phyloP scores from a whole-genome alignment of 2,888 invertebrate species.

The Psococerastis gibbosa region DNA sequence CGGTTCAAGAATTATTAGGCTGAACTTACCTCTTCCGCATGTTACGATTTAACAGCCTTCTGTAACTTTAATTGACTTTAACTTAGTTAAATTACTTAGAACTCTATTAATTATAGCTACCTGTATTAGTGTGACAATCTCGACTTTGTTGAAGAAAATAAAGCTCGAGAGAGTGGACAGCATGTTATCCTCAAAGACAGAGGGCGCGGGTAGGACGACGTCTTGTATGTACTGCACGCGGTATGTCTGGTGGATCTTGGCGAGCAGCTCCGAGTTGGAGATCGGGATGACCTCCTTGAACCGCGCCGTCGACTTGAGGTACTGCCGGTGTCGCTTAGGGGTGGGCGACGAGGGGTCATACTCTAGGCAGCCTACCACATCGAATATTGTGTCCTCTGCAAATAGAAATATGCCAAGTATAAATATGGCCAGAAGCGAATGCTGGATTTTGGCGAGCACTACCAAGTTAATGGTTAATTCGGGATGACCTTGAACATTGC shows the following conservation, averaged over 20 bases:
- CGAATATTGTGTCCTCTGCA: conserved; percentile 76
- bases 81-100: too few relatives aligned
- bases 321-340: conserved; percentile 89
- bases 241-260: conserved; percentile 99
- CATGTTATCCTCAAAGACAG: conserved; percentile 98
- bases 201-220: conserved; percentile 95
- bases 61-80: too few relatives aligned
- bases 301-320: conserved; percentile 78
- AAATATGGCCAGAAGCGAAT: conserved; percentile 10
- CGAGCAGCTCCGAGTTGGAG: conserved; percentile 78
- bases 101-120: too few relatives aligned
- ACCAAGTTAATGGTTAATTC: too few relatives aligned
- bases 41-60: too few relatives aligned
- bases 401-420: conserved; percentile 14
- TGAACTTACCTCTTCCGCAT: too few relatives aligned
- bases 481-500: too few relatives aligned
- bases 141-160: conserved; percentile 99
- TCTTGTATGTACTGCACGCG: conserved; percentile 99
- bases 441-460: not conserved
- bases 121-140: conserved; percentile 89
- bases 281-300: conserved; percentile 91
- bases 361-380: conserved; percentile 95
- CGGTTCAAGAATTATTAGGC: too few relatives aligned
- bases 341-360: conserved; percentile 80
- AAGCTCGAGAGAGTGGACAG: conserved; percentile 93